Evolutionary conservation across 2,797 vertebrate genomes (phyloP).

Genomic region (Agapornis canus): DNA sequence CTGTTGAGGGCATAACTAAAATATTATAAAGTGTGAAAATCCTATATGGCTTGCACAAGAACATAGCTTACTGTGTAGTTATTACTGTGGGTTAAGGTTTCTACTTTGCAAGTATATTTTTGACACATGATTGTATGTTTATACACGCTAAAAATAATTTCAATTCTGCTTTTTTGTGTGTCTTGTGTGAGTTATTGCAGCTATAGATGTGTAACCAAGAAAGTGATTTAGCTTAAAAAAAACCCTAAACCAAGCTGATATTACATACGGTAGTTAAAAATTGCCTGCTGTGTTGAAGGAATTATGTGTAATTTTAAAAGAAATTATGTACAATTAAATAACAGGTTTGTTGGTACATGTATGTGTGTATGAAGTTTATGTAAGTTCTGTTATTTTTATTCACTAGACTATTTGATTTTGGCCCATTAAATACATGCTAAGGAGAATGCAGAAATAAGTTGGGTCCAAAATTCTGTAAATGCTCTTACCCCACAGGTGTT

Average conservation of each 20-base stretch:
- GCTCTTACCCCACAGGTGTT: not conserved
- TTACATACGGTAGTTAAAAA: not conserved
- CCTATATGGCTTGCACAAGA: not conserved
- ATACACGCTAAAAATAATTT: not conserved
- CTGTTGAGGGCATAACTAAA: not conserved
- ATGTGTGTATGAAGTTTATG: not conserved
- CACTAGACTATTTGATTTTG: not conserved
- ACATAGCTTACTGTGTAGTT: not conserved
- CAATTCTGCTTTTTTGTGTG: not conserved
- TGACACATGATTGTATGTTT: not conserved
- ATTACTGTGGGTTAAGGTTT: not conserved
- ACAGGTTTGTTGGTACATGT: not conserved
- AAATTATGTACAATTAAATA: not conserved
- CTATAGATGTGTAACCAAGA: not conserved
- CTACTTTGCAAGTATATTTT: not conserved
- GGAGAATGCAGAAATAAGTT: not conserved
- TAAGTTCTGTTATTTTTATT: not conserved
- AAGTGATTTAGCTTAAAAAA: not conserved
- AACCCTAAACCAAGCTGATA: not conserved
- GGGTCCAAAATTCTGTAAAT: not conserved
- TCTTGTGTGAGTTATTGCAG: not conserved
- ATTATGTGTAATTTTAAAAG: not conserved
- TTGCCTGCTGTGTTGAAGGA: not conserved
- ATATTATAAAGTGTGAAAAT: not conserved
- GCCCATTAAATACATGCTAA: fast-evolving